Base-by-base conservation (phyloP, 2,797 vertebrate species). In the Cynopterus sphinx region DNA sequence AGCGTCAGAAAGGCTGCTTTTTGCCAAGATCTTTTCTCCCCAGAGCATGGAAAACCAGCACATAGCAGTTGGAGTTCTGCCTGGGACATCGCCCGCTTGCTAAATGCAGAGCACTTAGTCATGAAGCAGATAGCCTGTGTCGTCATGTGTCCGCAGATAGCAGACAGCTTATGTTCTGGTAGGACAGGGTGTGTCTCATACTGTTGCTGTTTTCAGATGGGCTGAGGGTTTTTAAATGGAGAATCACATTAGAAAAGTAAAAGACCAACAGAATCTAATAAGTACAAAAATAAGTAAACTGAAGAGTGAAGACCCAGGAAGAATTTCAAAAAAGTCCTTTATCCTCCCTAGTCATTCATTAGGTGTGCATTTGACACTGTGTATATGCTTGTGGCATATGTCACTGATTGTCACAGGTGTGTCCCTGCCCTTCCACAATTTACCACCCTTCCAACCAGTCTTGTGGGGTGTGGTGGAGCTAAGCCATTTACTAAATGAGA, bases 81-180 rank as follows among this genome's bases (percentile, higher is more conserved):
- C 97, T 77, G 92, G 90, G 81, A 77, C 77, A 75, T 89, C 6
- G 65, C 91, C 84, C 39, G 75, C 93, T 75, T 97, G 87, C 96
- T 97, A 97, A 97, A 96, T 96, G 93, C 63, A 90, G 97, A 92
- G 70, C 84, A 55, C 87, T 98, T 96, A 96, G 95, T 97, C 96
- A 97, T 93, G 95, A 90, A 91, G 85, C 83, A 96, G 92, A 96
- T 55, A 92, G 61, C 31, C 87, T 3, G 3, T 94, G 53, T 94
- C 4, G 13, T 96, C 96, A 96, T 94, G 57, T 77, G 90, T 96
- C 90, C 10, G 1, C 71, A 95, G 97, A 97, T 78, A 97, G 96
- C 81, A 91, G 33, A 49, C 75, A 96, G 65, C 75, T 92, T 89
- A 41, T 87, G 51, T 39, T 87, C 41, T 92, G 63, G 61, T 83